phyloP scores from a whole-genome alignment of 1,140 invertebrate genomes.

The Thereuonema tuberculata region DNA sequence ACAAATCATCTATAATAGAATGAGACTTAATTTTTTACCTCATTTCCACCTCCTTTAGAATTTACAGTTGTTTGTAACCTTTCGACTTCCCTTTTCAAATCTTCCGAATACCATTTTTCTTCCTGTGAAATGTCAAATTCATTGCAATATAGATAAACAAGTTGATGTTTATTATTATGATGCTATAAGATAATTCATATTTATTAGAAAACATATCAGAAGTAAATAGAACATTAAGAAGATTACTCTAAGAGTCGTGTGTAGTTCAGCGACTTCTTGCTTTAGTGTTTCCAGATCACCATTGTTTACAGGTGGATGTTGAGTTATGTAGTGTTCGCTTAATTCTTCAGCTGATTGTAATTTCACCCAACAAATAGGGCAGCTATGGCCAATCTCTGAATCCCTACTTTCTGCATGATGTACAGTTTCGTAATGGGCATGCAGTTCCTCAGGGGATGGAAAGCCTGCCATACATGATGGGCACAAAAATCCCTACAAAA shows the following conservation, averaged over 20 bases:
- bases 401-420: constrained; percentile 20
- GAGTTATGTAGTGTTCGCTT: constrained; percentile 23
- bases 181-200: not conserved
- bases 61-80: constrained; percentile 17
- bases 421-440: constrained; percentile 27
- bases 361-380: constrained; percentile 19
- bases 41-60: too few relatives aligned
- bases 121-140: constrained; percentile 14
- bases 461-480: constrained; percentile 32
- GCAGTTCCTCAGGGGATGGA: constrained; percentile 27
- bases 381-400: constrained; percentile 2
- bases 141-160: too few relatives aligned
- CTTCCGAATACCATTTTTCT: constrained; percentile 25
- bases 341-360: constrained; percentile 14
- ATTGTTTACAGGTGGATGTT: constrained; percentile 11
- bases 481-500: constrained; percentile 32
- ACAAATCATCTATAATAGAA: too few relatives aligned
- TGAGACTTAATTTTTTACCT: too few relatives aligned
- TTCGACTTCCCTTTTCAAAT: constrained; percentile 27
- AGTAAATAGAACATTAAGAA: too few relatives aligned
- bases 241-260: constrained; percentile 19
- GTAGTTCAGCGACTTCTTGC: constrained; percentile 26
- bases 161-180: not conserved
- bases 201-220: too few relatives aligned
- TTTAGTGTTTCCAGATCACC: constrained; percentile 19